Evolutionary conservation across 2,888 invertebrate genomes (phyloP).

Genomic region (Pomacea canaliculata): DNA sequence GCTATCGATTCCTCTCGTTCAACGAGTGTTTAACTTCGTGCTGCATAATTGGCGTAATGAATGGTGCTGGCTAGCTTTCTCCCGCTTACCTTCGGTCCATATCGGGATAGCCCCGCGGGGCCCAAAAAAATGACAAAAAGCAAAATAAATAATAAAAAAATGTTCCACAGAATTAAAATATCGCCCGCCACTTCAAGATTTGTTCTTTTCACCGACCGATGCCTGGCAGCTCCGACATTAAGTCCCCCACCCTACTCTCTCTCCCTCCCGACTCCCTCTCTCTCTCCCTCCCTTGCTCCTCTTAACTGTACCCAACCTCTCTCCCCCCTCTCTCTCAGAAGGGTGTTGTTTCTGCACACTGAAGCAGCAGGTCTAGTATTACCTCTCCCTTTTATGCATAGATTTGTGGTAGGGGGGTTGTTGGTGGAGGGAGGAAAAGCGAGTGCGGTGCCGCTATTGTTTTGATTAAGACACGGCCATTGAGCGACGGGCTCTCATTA

Average conservation of each 20-base stretch:
- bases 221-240: too few relatives aligned
- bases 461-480: constrained; percentile 14
- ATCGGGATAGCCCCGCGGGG: neutral
- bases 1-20: neutral
- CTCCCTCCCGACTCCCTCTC: neutral
- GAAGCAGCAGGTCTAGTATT: too few relatives aligned
- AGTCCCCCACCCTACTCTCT: too few relatives aligned
- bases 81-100: neutral
- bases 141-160: too few relatives aligned
- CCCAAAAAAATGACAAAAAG: too few relatives aligned
- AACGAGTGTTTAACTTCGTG: constrained; percentile 15
- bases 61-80: neutral
- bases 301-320: neutral
- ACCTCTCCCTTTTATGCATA: too few relatives aligned
- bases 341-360: neutral
- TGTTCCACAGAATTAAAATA: neutral
- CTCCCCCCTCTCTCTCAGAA: neutral
- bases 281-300: neutral
- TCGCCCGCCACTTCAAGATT: too few relatives aligned
- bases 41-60: constrained; percentile 15
- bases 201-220: too few relatives aligned
- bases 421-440: neutral
- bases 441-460: constrained; percentile 12
- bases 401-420: too few relatives aligned
- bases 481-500: neutral